These are phyloP conservation scores for Resseliella maxima DNA, from an alignment of 2,888 invertebrate genomes.

Conservation along the genomic window DNA sequence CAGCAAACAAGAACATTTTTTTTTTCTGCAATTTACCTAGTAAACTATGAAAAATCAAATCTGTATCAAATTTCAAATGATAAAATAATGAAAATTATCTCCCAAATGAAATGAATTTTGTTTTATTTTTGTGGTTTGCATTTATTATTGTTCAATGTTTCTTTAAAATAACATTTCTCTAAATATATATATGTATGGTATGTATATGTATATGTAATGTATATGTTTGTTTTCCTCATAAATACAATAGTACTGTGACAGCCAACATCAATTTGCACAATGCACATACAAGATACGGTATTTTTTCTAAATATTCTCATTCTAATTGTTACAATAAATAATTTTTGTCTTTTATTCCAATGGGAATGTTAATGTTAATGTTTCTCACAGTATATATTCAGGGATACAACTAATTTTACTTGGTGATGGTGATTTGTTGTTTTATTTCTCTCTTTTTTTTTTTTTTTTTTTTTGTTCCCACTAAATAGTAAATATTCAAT, in stretches of 20 bases:
- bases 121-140: not conserved
- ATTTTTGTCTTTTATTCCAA: not conserved
- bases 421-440: too few species aligned
- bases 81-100: not conserved
- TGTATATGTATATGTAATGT: not conserved
- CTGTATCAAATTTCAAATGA: not conserved
- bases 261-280: constrained; percentile 1
- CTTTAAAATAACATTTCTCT: constrained; percentile 7
- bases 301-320: not conserved
- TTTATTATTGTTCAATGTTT: not conserved
- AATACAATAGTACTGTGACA: not conserved
- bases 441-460: not conserved
- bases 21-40: not conserved
- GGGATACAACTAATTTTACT: too few species aligned
- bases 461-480: not conserved
- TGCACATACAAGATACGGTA: not conserved
- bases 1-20: not conserved
- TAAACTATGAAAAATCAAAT: not conserved
- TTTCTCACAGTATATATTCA: too few species aligned
- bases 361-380: not conserved
- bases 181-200: not conserved
- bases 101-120: not conserved
- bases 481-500: not conserved
- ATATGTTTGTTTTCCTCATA: too few species aligned
- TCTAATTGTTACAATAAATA: not conserved